Base-by-base conservation (phyloP, 2,113 vertebrate species). In the Pterophyllum scalare region DNA sequence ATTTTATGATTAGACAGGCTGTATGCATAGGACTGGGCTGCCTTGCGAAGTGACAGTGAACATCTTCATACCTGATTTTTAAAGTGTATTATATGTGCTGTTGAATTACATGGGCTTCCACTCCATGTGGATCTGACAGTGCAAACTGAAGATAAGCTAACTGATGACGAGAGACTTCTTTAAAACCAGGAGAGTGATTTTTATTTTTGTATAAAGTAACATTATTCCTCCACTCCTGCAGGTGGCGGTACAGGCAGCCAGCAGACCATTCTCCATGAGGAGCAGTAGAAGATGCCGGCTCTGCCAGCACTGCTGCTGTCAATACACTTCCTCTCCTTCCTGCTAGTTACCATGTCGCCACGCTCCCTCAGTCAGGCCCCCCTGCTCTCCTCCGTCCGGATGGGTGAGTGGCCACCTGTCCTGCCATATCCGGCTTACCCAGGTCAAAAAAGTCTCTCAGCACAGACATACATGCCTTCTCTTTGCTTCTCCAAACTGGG, bases 211-310 rank as follows among this genome's bases (percentile, higher is more conserved):
- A 46, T 87, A 9, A 19, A 82, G 8, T 90, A 80, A 89, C 28
- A 5, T 49, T 83, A 56, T 88, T 88, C 65, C 59, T 95, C 82
- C 88, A 1, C 35, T 92, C 82, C 89, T 94, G 59, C 94, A 98
- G 97, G 97, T 97, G 97, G 97, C 95, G 91, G 95, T 95, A 96
- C 92, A 96, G 97, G 97, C 96, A 97, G 96, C 96, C 97, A 96
- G 96, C 96, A 97, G 96, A 97, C 96, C 96, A 80, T 95, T 98
- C 97, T 97, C 97, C 97, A 98, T 98, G 97, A 97, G 97, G 97
- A 98, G 97, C 96, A 96, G 97, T 97, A 96, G 97, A 98, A 98
- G 97, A 98, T 98, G 97, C 97, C 97, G 96, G 96, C 97, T 97
- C 96, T 97, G 97, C 97, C 97, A 96, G 96, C 95, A 91, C 96